phyloP scores from a whole-genome alignment of 1,140 invertebrate species.

The Neomicropteryx cornuta region DNA sequence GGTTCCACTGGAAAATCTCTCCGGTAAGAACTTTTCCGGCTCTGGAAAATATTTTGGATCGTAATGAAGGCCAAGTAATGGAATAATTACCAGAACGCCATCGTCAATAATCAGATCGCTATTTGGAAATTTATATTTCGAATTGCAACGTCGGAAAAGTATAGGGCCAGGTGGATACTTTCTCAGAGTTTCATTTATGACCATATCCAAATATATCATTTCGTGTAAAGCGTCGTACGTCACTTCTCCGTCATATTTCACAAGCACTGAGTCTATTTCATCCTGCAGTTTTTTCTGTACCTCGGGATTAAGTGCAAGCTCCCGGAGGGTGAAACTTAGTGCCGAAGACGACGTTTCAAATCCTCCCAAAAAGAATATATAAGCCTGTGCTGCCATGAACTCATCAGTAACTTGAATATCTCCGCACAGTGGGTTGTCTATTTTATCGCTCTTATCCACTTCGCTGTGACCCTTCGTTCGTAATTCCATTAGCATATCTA shows the following conservation, averaged over 20 bases:
- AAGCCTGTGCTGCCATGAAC: slow-evolving; percentile 41
- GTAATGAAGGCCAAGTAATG: slow-evolving; percentile 35
- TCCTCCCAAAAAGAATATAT: slow-evolving; percentile 54
- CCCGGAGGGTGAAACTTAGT: slow-evolving; percentile 45
- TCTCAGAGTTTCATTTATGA: slow-evolving; percentile 35
- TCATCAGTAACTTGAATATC: no score
- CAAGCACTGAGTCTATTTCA: slow-evolving; percentile 44
- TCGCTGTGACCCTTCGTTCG: slow-evolving; percentile 16
- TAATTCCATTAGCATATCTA: slow-evolving; percentile 33
- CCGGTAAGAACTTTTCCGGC: slow-evolving; percentile 55
- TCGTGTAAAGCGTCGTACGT: slow-evolving; percentile 49
- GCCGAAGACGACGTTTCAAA: slow-evolving; percentile 58
- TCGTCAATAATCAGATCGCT: slow-evolving; percentile 27
- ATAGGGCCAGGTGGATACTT: slow-evolving; percentile 38
- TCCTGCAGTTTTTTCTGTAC: slow-evolving; percentile 46
- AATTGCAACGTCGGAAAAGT: slow-evolving; percentile 28
- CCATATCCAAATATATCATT: slow-evolving; percentile 50
- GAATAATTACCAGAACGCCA: slow-evolving; percentile 34
- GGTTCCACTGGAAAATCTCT: slow-evolving; percentile 53
- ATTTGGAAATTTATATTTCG: slow-evolving; percentile 30
- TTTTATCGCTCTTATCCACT: slow-evolving; percentile 18
- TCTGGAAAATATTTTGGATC: slow-evolving; percentile 51
- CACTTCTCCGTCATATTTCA: slow-evolving; percentile 34
- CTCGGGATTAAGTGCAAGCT: slow-evolving; percentile 48
- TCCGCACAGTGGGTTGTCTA: background rate